Base-by-base conservation (phyloP, 2,113 vertebrate genomes). In the Peromyscus californicus region DNA sequence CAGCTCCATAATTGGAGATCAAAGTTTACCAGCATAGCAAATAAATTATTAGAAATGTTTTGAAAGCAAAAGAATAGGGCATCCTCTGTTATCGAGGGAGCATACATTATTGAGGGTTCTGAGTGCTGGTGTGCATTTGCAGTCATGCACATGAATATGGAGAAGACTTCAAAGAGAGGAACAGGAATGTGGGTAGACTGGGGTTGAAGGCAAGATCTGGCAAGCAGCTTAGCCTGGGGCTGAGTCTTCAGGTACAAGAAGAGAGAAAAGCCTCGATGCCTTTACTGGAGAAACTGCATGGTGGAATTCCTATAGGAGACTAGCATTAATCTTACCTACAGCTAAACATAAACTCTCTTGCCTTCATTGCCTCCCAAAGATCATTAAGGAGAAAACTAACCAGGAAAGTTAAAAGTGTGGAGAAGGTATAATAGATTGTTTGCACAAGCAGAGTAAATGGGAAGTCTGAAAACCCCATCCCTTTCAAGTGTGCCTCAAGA, bases 21-120 rank as follows among this genome's bases (percentile, higher is more conserved):
- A 92, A 91, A 36, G 7, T 78, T 93, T 84, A 95, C 95, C 89
- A 96, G 79, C 89, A 63, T 51, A 92, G 75, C 86, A 96, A 90
- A 90, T 57, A 93, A 65, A 90, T 92, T 61, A 42, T 95, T 78
- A 87, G 59, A 85, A 89, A 63, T 74, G 11, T 45, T 94, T 91
- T 96, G 61, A 94, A 93, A 72, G 45, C 65, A 93, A 82, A 97
- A 79, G 39, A 72, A 24, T 67, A 84, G 61, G 57, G 33, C 22
- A 54, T 48, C 57, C 89, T 84, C 26, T 39, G 39, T 95, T 74
- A 82, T 7, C 12, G 8, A 83, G 22, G 16, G 31, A 87, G 13
- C 42, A 70, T 57, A 31, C 74, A 36, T 26, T 74, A 42, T 29
- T 85, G 82, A 65, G 63, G 11, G 48, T 75, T 29, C 54, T 70